A percentile compares a stretch with the other conserved stretches of the same genome.
Conservation (phyloP, 2,113 vertebrate species). For the Anarhynchus alexandrinus region DNA sequence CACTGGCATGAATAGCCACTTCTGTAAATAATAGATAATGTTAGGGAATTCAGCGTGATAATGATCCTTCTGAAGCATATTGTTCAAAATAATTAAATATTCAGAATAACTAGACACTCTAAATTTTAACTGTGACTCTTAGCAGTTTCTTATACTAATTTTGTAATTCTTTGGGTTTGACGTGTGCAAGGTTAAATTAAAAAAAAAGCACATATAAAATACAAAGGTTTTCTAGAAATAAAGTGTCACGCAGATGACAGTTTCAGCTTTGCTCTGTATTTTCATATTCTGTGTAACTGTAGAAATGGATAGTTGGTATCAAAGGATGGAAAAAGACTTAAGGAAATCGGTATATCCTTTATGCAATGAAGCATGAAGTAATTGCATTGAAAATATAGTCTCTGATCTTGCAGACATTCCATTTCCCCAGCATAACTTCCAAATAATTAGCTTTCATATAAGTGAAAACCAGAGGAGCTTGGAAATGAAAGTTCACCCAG, state of each 20-base stretch:
- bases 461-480: background rate
- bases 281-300: background rate
- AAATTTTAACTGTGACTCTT: background rate
- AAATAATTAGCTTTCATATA: background rate
- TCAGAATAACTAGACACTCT: background rate
- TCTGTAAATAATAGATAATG: slow-evolving; percentile 53
- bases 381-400: background rate
- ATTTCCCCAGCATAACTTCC: background rate
- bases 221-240: background rate
- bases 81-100: slow-evolving; percentile 43
- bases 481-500: background rate
- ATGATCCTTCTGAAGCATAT: slow-evolving; percentile 32
- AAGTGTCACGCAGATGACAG: background rate
- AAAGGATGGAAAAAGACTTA: background rate
- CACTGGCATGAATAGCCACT: background rate
- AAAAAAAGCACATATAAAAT: background rate
- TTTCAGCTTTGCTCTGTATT: background rate
- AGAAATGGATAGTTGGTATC: background rate
- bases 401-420: slow-evolving; percentile 12
- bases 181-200: background rate
- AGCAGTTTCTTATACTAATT: background rate
- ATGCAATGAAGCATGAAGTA: slow-evolving; percentile 3
- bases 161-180: background rate
- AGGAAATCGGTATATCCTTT: background rate
- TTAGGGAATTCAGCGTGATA: slow-evolving; percentile 19